phyloP scores from a whole-genome alignment of 1,140 invertebrate genomes.

The Drosophila bifasciata region DNA sequence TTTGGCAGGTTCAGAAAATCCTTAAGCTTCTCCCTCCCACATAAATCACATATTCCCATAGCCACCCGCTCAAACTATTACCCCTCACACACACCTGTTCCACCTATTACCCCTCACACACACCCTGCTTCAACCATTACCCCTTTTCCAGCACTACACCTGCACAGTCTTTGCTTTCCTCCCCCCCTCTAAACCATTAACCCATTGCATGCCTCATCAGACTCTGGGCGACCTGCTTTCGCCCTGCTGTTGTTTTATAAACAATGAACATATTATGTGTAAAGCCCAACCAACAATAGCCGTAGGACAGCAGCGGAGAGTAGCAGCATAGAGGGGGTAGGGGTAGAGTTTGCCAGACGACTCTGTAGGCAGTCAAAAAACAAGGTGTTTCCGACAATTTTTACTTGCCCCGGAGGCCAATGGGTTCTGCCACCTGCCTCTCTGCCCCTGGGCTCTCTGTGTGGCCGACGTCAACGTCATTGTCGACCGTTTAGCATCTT shows the following conservation, averaged over 20 bases:
- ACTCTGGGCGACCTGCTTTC: slow-evolving; percentile 55
- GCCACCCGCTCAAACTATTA: no score
- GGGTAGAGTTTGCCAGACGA: not conserved
- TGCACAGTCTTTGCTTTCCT: not conserved
- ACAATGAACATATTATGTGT: slow-evolving; percentile 72
- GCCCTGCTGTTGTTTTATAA: slow-evolving; percentile 63
- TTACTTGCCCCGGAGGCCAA: slow-evolving; percentile 29
- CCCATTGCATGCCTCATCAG: slow-evolving; percentile 28
- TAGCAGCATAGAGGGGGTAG: slow-evolving; percentile 3
- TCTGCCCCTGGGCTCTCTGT: no score
- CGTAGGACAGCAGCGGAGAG: slow-evolving; percentile 17
- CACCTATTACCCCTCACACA: no score
- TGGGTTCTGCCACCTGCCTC: no score
- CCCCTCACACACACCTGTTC: no score
- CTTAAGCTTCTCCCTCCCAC: no score
- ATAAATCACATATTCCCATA: no score
- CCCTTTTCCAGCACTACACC: slow-evolving; percentile 1
- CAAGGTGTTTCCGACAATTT: slow-evolving; percentile 67
- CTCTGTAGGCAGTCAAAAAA: slow-evolving; percentile 53
- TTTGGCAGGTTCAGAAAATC: no score
- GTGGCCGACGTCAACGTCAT: slow-evolving; percentile 45
- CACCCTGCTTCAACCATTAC: not conserved
- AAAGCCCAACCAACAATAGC: slow-evolving; percentile 46
- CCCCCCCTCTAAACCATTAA: slow-evolving; percentile 13
- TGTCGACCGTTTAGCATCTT: slow-evolving; percentile 51